Evolutionary conservation across 2,797 vertebrate genomes (phyloP).

Genomic region (Ciconia nigra): DNA sequence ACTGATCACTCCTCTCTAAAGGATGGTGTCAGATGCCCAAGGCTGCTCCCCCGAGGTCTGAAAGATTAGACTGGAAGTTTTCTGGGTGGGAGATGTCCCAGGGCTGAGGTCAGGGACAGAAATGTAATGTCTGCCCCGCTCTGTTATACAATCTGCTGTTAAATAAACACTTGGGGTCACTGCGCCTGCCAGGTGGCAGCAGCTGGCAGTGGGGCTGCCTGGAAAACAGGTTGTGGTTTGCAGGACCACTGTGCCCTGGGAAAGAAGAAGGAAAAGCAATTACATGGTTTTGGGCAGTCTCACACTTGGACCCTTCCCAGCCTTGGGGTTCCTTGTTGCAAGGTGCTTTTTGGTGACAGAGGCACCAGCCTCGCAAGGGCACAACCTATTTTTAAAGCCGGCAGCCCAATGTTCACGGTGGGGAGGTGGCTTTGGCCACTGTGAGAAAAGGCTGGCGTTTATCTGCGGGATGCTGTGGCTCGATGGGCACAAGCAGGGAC

Average conservation of each 20-base stretch:
- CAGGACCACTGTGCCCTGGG: rapidly evolving
- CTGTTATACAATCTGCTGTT: conserved; percentile 44
- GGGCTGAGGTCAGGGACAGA: conserved; percentile 59
- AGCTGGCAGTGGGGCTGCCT: neutral
- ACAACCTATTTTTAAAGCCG: neutral
- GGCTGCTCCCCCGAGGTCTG: conserved; percentile 8
- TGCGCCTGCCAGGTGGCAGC: neutral
- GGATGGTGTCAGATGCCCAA: conserved; percentile 26
- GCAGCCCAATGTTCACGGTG: rapidly evolving
- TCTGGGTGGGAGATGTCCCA: conserved; percentile 42
- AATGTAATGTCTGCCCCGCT: conserved; percentile 35
- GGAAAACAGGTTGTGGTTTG: neutral
- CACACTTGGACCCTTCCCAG: neutral
- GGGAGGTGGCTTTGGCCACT: neutral
- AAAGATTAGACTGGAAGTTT: conserved; percentile 56
- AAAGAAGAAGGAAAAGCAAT: neutral
- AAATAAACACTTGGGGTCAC: conserved; percentile 3
- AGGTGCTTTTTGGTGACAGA: neutral
- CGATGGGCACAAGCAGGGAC: neutral
- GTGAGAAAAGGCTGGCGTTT: neutral
- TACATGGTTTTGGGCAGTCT: neutral
- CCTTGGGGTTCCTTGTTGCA: neutral
- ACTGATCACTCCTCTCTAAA: neutral
- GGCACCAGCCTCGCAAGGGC: neutral
- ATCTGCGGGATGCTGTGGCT: neutral